Percentiles rank a stretch among this genome's conserved stretches.
These are phyloP conservation scores for Marcusenius ussheri DNA, from an alignment of 2,113 vertebrate genomes.

Conservation along the genomic window DNA sequence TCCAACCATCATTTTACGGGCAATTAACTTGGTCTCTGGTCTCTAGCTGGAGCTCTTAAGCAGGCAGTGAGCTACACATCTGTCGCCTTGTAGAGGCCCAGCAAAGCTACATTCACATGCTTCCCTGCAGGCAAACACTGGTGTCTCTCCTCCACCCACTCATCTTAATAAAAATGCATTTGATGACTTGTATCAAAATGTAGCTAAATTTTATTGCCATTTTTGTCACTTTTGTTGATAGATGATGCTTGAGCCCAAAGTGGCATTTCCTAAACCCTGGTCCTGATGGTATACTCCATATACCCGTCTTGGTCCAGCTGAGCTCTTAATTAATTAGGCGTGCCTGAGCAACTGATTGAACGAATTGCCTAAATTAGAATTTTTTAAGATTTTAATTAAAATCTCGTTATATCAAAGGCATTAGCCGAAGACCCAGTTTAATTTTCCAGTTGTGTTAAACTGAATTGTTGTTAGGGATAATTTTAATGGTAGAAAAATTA, in stretches of 20 bases:
- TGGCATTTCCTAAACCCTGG: neutral
- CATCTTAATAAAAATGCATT: neutral
- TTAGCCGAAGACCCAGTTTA: neutral
- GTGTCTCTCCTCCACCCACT: neutral
- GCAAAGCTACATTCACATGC: neutral
- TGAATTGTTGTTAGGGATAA: neutral
- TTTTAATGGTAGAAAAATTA: neutral
- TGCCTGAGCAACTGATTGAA: neutral
- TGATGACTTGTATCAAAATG: neutral
- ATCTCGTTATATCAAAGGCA: neutral
- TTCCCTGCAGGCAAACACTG: neutral
- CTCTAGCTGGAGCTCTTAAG: conserved; percentile 2
- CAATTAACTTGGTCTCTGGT: conserved; percentile 14
- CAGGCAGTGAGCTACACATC: conserved; percentile 1
- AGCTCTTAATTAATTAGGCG: neutral
- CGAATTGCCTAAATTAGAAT: neutral
- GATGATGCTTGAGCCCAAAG: neutral
- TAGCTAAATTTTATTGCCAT: neutral
- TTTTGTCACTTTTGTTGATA: neutral
- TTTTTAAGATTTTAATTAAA: neutral
- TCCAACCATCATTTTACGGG: conserved; percentile 14
- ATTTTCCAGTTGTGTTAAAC: conserved; percentile 1
- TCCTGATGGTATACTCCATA: neutral
- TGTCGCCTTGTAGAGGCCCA: neutral
- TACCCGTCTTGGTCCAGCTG: neutral